Conservation (phyloP, 2,797 vertebrate genomes). For the Xiphophorus birchmanni region DNA sequence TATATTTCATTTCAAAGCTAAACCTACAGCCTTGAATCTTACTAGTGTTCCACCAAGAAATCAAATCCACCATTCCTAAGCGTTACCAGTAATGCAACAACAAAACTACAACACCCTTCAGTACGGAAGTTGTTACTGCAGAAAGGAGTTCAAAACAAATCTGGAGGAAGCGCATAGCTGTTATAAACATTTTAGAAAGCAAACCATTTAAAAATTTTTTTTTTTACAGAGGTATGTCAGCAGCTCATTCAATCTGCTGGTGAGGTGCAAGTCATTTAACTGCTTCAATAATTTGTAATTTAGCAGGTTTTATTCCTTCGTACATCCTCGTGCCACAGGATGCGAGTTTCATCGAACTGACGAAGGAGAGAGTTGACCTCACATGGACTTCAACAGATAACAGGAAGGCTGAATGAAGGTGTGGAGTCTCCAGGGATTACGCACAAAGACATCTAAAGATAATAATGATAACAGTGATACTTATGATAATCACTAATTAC, state of each 20-base stretch:
- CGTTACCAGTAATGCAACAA: background rate
- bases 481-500: background rate
- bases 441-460: background rate
- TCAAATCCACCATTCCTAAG: background rate
- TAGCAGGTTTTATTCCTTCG: background rate
- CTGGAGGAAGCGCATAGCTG: background rate
- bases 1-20: conserved; percentile 2
- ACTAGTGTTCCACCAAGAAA: background rate
- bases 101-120: background rate
- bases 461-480: background rate
- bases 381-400: no score
- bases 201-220: background rate
- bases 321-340: background rate
- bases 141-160: background rate
- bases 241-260: background rate
- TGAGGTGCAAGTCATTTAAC: background rate
- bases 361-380: background rate
- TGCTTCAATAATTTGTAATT: background rate
- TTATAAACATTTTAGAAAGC: background rate
- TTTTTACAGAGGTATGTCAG: background rate
- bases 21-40: background rate
- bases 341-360: background rate
- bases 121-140: background rate
- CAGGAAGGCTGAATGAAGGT: no score
- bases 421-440: background rate